Evolutionary conservation across 1,140 invertebrate species (phyloP).

Genomic region (Drosophila persimilis): DNA sequence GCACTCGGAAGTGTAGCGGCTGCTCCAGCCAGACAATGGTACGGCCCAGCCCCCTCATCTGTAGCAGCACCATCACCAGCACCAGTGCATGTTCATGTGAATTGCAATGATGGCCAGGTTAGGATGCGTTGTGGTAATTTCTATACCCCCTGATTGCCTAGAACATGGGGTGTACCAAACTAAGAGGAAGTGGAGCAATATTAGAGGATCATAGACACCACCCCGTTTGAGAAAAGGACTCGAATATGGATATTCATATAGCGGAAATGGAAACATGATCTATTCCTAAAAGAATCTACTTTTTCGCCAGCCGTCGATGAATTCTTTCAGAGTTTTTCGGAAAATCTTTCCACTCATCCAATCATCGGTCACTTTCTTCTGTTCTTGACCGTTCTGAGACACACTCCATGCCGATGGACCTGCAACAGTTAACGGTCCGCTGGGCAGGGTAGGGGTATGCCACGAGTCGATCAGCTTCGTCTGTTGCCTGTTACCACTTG

Average conservation of each 20-base stretch:
- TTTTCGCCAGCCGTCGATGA: too few relatives aligned
- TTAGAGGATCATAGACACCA: background rate
- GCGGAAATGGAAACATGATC: too few relatives aligned
- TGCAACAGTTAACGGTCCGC: constrained; percentile 18
- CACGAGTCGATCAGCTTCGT: constrained; percentile 12
- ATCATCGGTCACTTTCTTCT: too few relatives aligned
- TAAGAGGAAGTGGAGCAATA: background rate
- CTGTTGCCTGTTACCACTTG: constrained; percentile 12
- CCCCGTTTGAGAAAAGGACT: too few relatives aligned
- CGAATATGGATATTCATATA: too few relatives aligned
- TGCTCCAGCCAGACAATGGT: constrained; percentile 60
- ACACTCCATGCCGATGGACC: background rate
- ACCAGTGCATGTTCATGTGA: constrained; percentile 60
- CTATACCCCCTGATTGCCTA: constrained; percentile 13
- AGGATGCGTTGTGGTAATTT: constrained; percentile 65
- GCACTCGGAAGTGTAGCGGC: constrained; percentile 70
- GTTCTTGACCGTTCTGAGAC: background rate
- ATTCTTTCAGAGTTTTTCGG: too few relatives aligned
- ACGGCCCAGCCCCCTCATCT: background rate
- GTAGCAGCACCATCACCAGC: constrained; percentile 7
- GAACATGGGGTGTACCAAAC: constrained; percentile 7
- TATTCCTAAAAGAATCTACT: too few relatives aligned
- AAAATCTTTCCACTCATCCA: too few relatives aligned
- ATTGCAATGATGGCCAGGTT: constrained; percentile 53
- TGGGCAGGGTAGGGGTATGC: constrained; percentile 16